phyloP scores from a whole-genome alignment of 2,113 vertebrate species.

The Potamarius usumacintae region DNA sequence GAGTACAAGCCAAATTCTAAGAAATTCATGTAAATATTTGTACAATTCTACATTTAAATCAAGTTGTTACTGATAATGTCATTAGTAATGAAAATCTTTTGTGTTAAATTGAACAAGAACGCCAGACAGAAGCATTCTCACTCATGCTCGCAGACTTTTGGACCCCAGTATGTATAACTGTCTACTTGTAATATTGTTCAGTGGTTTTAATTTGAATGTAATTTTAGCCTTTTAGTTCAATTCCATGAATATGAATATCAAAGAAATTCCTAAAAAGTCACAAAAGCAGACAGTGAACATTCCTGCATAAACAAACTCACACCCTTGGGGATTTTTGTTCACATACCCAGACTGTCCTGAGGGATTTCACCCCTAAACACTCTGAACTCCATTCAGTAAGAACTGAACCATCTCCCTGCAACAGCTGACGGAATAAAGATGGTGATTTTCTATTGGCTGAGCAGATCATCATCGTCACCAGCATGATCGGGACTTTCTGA shows the following conservation, averaged over 20 bases:
- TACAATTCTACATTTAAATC: too few species aligned
- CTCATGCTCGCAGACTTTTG: too few species aligned
- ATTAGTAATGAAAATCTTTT: too few species aligned
- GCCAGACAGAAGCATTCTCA: too few species aligned
- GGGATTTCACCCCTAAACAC: slow-evolving; percentile 13
- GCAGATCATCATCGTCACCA: background rate
- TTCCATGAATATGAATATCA: background rate
- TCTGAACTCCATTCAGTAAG: background rate
- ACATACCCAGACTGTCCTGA: background rate
- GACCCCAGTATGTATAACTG: too few species aligned
- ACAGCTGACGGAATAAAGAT: background rate
- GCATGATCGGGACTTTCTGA: background rate
- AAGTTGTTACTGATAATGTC: too few species aligned
- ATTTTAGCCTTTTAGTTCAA: background rate
- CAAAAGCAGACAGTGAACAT: background rate
- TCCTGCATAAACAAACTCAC: background rate
- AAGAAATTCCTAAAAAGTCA: background rate
- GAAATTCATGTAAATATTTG: too few species aligned
- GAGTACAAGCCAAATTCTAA: too few species aligned
- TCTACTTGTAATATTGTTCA: background rate
- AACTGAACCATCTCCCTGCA: background rate
- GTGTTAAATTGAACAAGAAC: too few species aligned
- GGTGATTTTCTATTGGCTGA: slow-evolving; percentile 36
- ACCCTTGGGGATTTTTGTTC: background rate
- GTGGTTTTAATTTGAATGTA: background rate